Evolutionary conservation across 2,888 invertebrate species (phyloP), one percentile per base, ranked within the genome.

Genomic region (Pheosia gnoma): DNA sequence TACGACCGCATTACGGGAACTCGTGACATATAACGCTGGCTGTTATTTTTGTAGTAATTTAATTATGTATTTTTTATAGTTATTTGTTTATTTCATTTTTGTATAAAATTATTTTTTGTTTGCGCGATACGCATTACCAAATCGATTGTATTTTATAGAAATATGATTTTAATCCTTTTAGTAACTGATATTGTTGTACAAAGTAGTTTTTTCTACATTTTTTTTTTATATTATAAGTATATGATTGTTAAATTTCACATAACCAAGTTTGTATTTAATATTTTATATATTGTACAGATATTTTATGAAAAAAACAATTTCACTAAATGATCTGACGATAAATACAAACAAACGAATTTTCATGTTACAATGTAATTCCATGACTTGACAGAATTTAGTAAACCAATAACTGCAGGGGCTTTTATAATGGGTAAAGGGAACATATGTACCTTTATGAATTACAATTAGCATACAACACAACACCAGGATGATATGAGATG

Each of bases 101-200:
- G 25, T 25, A 25, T 25, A 25, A 25, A 25, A 25, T 25, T 54
- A 8, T 54, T 53, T 4, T 53, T 53, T 54, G 25, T 51, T 25
- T 51, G 25, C n/a, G 3, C 7, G 3, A 9, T 8, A 7, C 25
- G 51, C 51, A 51, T 25, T 51, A 25, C 51, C 25, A 51, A 9
- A 5, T 51, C 25, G 25, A 4, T 25, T 25, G 5, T n/a, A 47
- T 25, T 53, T 53, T 38, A 8, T 37, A 37, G 37, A 38, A 25
- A 51, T 25, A 9, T 10, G 51, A 53, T 37, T 53, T 53, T 37
- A 66, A 63, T 47, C 39, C 63, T 65, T 66, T 62, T 64, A 68
- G 62, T 65, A 25, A 68, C 64, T 62, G 60, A 57, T 58, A 59
- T 71, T 66, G 57, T 51, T 66, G 61, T 79, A 69, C 61, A 69